Conservation (phyloP, 2,113 vertebrate genomes). For the Penelope pileata region DNA sequence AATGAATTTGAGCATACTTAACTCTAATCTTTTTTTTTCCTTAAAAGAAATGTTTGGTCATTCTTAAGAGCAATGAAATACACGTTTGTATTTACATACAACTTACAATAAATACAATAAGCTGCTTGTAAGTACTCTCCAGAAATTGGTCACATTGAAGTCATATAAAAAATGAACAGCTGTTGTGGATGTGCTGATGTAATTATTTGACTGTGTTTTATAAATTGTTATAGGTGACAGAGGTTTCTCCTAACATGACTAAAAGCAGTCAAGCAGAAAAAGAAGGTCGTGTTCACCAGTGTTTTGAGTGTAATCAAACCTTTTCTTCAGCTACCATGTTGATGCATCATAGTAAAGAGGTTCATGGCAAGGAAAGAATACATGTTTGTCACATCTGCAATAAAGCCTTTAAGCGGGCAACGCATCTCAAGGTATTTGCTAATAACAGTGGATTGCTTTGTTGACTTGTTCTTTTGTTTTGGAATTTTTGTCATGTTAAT, state of each 20-base stretch:
- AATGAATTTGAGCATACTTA: background rate
- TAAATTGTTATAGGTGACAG: slow-evolving; percentile 75
- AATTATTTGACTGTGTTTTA: background rate
- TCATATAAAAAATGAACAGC: background rate
- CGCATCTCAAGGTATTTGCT: slow-evolving; percentile 92
- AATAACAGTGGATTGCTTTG: background rate
- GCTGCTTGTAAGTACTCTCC: background rate
- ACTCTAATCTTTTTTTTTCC: background rate
- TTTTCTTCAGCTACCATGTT: slow-evolving; percentile 85
- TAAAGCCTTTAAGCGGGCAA: slow-evolving; percentile 96
- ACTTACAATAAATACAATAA: background rate
- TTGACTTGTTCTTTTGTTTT: background rate
- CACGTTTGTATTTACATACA: background rate
- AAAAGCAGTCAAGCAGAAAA: slow-evolving; percentile 77
- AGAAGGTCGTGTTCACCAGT: slow-evolving; percentile 82
- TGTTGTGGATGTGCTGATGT: background rate
- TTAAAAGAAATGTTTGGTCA: background rate
- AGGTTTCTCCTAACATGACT: slow-evolving; percentile 72
- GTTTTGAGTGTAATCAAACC: slow-evolving; percentile 88
- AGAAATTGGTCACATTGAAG: background rate
- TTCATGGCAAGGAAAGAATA: slow-evolving; percentile 90
- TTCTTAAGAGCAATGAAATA: background rate
- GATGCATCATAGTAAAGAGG: slow-evolving; percentile 85
- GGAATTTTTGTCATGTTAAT: background rate
- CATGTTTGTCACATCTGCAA: slow-evolving; percentile 90